Evolutionary conservation across 2,113 vertebrate species (phyloP).

Genomic region (Pungitius pungitius): DNA sequence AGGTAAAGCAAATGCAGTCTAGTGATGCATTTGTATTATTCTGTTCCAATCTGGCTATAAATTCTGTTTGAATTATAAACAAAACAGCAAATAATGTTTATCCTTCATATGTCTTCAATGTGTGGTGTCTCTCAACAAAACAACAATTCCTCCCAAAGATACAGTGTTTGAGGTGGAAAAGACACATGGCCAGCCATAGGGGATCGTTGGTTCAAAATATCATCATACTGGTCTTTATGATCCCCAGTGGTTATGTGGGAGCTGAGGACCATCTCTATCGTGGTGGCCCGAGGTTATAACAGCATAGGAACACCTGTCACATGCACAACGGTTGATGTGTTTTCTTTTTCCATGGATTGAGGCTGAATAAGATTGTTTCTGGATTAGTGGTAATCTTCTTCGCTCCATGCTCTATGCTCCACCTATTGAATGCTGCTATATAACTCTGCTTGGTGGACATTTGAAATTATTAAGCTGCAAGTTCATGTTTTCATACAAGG

Average conservation of each 20-base stretch:
- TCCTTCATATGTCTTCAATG: neutral
- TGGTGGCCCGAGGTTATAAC: slow-evolving; percentile 13
- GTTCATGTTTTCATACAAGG: neutral
- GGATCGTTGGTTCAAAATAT: neutral
- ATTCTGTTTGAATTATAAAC: neutral
- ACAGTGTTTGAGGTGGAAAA: slow-evolving; percentile 1
- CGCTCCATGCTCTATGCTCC: neutral
- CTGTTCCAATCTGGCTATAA: neutral
- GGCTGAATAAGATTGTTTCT: neutral
- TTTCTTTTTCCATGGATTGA: slow-evolving; percentile 1
- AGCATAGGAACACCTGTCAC: slow-evolving; percentile 26
- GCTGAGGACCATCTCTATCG: slow-evolving; percentile 19
- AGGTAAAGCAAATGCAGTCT: neutral
- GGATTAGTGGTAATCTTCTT: neutral
- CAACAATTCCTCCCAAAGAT: neutral
- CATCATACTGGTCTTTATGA: neutral
- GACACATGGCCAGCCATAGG: neutral
- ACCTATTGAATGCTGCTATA: neutral
- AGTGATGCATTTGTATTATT: neutral
- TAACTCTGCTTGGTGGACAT: neutral
- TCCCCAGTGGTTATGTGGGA: neutral
- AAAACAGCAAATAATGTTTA: neutral
- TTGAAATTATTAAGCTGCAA: neutral
- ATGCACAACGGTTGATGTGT: neutral
- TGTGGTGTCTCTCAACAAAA: neutral